These are phyloP conservation scores for human (Homo sapiens) DNA, from an alignment of 2,113 vertebrate genomes.

Conservation along the genomic window DNA sequence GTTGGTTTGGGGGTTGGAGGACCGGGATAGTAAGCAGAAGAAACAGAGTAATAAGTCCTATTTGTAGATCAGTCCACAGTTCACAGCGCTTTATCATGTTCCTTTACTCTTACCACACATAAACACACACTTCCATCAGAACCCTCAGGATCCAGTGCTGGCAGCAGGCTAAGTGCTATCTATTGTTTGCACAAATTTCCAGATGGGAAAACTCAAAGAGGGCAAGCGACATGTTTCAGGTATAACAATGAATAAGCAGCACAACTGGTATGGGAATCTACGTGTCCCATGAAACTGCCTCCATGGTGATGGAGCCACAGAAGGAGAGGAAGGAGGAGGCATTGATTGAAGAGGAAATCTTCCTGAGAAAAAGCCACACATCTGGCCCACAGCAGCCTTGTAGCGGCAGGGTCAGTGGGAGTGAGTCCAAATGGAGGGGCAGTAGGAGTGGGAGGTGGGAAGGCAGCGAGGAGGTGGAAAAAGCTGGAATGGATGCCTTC, in stretches of 20 bases:
- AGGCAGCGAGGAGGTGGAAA: background rate
- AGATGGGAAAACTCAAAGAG: background rate
- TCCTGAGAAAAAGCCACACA: background rate
- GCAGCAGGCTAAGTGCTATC: background rate
- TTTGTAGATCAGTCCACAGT: accelerated
- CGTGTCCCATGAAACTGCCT: accelerated
- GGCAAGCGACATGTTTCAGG: accelerated
- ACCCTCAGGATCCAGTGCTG: background rate
- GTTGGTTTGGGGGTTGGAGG: background rate
- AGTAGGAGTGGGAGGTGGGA: background rate
- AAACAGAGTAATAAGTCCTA: background rate
- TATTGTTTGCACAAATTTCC: background rate
- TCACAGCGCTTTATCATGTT: background rate
- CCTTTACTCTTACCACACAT: background rate
- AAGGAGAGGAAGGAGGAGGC: background rate
- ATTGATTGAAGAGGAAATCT: background rate
- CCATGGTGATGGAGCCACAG: accelerated
- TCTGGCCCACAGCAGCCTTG: background rate
- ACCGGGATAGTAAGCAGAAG: background rate
- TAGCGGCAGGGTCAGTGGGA: background rate
- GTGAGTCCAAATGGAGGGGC: background rate
- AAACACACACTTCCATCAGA: background rate
- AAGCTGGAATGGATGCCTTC: background rate
- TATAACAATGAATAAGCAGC: background rate
- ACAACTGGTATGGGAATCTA: background rate